Evolutionary conservation across 2,888 invertebrate genomes (phyloP).

Genomic region (Campaea margaritaria): DNA sequence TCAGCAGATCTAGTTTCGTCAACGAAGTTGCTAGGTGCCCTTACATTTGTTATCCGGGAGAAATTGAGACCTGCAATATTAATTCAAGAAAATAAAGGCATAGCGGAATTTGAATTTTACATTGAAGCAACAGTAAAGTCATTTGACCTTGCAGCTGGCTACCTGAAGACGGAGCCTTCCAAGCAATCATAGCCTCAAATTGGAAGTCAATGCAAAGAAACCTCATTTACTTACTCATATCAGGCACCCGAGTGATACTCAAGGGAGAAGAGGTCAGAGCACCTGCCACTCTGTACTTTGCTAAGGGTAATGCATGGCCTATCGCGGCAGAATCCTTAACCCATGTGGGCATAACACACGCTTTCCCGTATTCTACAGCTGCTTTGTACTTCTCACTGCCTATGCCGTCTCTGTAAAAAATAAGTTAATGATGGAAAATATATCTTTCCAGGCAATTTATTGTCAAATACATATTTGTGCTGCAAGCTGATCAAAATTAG

Average conservation of each 20-base stretch:
- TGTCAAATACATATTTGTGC: neutral
- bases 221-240: slow-evolving; percentile 71
- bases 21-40: slow-evolving; percentile 68
- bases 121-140: too few species aligned
- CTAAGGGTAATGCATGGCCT: slow-evolving; percentile 88
- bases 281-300: slow-evolving; percentile 84
- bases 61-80: slow-evolving; percentile 73
- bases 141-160: too few species aligned
- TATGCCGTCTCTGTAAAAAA: slow-evolving; percentile 85
- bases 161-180: too few species aligned
- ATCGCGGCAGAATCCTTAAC: slow-evolving; percentile 90
- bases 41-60: slow-evolving; percentile 73
- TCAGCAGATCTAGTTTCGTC: slow-evolving; percentile 72
- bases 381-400: slow-evolving; percentile 90
- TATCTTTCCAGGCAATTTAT: neutral
- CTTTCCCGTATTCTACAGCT: slow-evolving; percentile 79
- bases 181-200: too few species aligned
- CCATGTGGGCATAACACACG: slow-evolving; percentile 92
- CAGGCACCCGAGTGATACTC: slow-evolving; percentile 75
- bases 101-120: too few species aligned
- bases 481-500: too few species aligned
- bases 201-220: neutral
- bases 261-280: slow-evolving; percentile 90
- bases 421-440: too few species aligned
- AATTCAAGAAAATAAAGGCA: slow-evolving; percentile 17